Base-by-base conservation (phyloP, 2,888 invertebrate genomes). In the Dicyrtoma fusca region DNA sequence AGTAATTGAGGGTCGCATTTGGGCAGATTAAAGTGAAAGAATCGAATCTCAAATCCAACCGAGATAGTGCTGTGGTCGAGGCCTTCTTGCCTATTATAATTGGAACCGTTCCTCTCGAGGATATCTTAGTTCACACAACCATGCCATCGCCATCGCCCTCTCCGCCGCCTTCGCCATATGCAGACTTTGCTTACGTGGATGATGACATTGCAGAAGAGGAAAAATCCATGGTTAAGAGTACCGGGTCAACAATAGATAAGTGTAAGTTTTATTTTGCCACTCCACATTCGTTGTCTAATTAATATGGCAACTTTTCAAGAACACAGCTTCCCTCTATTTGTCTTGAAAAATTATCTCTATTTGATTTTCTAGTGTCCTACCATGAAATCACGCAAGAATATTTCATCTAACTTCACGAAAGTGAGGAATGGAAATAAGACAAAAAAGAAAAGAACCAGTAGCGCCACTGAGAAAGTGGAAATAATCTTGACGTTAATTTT, bases 121-220 rank as follows among this genome's bases (percentile, higher is more conserved):
- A 70, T 63, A 26, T 47, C 34, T 26, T 70, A 21, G 63, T 70
- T 10, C 19, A 49, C 5, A 47, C 62, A 34, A 34, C 53, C 0
- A 14, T 62, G 6, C 45, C 8, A 19, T 25, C 49, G 3, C 23
- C 14, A 5, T 69, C 69, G 4, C 62, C 44, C 1, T 68, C 68
- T 14, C 68, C 68, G 8, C 62, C 70, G 25, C 70, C 70, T 11
- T 70, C 70, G 1, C 63, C 70, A 1, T 70, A 63, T 21, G 70
- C 61, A 14, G 63, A 70, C 26, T 70, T 70, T 51, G 70, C 61
- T 17, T 70, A 34, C 49, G 59, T 70, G 14, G 70, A 70, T 42
- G 70, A 70, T 62, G 70, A 70, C n/a, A 51, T 57, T 34, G 55
- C 17, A 19, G 62, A 70, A n/a, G 70, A 70, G n/a, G 62, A 51